Conservation (phyloP, 2,797 vertebrate species). For the Molossus alvarezi region DNA sequence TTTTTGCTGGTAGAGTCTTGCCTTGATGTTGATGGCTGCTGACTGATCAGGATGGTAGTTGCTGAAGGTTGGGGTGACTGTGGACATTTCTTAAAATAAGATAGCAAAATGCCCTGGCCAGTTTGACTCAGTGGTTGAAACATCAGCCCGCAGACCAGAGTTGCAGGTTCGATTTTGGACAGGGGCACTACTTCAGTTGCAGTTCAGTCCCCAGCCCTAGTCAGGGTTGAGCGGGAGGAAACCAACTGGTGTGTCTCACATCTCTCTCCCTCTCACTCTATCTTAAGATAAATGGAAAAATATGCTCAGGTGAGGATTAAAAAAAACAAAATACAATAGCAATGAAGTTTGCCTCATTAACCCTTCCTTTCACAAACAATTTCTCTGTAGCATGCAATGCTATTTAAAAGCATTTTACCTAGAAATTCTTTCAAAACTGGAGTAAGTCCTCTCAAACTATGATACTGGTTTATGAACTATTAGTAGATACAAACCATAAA, state of each 20-base stretch:
- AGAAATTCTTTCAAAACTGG: background rate
- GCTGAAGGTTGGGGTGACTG: background rate
- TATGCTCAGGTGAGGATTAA: no score
- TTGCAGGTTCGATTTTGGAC: no score
- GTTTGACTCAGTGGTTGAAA: no score
- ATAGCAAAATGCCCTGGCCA: background rate
- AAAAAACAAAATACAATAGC: no score
- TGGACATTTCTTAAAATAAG: background rate
- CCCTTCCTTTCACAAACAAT: background rate
- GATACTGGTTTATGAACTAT: background rate
- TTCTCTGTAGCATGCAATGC: background rate
- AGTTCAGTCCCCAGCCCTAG: no score
- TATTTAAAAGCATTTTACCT: background rate
- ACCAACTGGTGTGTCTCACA: no score
- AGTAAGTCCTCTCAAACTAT: background rate
- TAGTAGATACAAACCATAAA: background rate
- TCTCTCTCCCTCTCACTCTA: no score
- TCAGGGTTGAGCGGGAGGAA: no score
- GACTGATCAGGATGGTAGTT: background rate
- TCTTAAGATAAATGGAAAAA: no score
- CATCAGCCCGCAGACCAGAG: no score
- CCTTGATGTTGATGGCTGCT: background rate
- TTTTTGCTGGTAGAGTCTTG: background rate
- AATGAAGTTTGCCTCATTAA: background rate
- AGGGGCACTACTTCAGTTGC: no score